Base-by-base conservation (phyloP, 1,140 invertebrate species). In the Orius insidiosus region DNA sequence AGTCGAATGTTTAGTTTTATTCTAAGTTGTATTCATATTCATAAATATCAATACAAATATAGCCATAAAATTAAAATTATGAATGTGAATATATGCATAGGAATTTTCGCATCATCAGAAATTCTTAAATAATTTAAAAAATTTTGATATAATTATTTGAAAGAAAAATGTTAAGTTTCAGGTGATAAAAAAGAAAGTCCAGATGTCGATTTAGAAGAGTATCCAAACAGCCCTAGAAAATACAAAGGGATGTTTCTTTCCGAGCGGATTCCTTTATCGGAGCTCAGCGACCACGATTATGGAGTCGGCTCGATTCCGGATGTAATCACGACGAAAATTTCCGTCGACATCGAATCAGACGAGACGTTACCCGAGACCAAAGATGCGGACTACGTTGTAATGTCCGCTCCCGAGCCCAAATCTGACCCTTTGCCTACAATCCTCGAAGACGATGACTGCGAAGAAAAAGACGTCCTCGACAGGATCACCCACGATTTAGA, bases 221-320 rank as follows among this genome's bases (percentile, higher is more conserved):
- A 49, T 37, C 47, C 47, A 2, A 44, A 43, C 18, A 49, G 47
- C 13, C 47, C 47, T 1, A 43, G 38, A 24, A 49, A 49, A 18
- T 49, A n/a, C 13, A 11, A 34, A 13, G n/a, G 35, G 14, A 15
- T 36, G n/a, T 36, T 36, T 36, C 14, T 32, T 13, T 15, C 11
- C 8, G 44, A 18, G 13, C 10, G n/a, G 30, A 30, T 6, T 15
- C 10, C 35, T 19, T 5, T 24, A 39, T 40, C 37, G n/a, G n/a
- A 14, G 13, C 11, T 33, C 30, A 33, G 35, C 13, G 34, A 46
- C 13, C 10, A 30, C 2, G 31, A 43, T n/a, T 43, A 6, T 11
- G 19, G 31, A 5, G 30, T 43, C 18, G 30, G 31, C 41, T 30
- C 41, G 9, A 43, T 43, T 7, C 41, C 41, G 6, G 41, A 43